phyloP scores from a whole-genome alignment of 1,140 invertebrate genomes.

The Laupala kohalensis region DNA sequence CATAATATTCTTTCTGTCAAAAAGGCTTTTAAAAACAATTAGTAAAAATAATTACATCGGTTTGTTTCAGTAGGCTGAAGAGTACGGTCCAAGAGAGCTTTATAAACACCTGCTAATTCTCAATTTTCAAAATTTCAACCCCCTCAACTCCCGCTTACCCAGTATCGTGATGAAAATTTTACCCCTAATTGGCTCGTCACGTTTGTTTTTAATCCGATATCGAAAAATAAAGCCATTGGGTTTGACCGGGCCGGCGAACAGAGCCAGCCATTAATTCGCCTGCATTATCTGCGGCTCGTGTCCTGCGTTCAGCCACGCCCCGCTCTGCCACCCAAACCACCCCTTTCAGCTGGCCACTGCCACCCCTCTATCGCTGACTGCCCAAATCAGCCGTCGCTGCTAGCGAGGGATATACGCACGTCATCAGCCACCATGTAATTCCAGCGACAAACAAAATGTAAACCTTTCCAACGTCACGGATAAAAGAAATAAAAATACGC shows the following conservation, averaged over 20 bases:
- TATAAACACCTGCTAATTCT: neutral
- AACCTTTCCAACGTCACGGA: neutral
- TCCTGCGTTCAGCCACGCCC: neutral
- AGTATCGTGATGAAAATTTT: neutral
- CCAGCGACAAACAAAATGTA: neutral
- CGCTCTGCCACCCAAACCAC: too few species aligned
- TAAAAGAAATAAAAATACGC: neutral
- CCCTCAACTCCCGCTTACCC: neutral
- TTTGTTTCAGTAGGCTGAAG: neutral
- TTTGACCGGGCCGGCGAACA: neutral
- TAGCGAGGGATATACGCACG: neutral
- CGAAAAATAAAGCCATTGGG: neutral
- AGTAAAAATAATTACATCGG: neutral
- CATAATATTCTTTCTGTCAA: neutral
- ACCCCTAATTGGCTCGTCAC: neutral
- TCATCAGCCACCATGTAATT: neutral
- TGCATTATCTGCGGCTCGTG: neutral
- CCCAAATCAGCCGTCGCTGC: neutral
- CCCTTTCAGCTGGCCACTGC: neutral
- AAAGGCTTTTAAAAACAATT: neutral
- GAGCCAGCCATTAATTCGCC: neutral
- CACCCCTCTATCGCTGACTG: neutral
- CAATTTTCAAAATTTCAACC: neutral
- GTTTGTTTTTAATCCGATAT: neutral
- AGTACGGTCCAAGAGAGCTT: neutral